These are phyloP conservation scores for Desmodus rotundus DNA, from an alignment of 2,113 vertebrate species.

Conservation along the genomic window DNA sequence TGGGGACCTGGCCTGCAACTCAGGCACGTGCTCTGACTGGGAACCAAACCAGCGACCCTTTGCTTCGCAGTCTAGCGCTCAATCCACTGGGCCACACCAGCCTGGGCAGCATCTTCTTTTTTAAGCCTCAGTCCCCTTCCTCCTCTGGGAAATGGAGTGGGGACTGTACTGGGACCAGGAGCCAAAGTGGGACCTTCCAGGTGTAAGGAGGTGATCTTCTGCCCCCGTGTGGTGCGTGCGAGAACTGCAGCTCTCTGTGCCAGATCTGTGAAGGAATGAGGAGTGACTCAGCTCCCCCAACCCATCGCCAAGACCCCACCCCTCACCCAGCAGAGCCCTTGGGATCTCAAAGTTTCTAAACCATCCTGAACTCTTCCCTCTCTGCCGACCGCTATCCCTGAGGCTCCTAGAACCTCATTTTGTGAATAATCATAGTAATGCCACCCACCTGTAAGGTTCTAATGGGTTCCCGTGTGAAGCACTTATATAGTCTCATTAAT, in stretches of 20 bases:
- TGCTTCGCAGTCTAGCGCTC: too few relatives aligned
- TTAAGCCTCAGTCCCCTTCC: background rate
- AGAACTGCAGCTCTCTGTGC: background rate
- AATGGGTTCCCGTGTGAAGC: background rate
- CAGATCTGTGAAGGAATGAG: background rate
- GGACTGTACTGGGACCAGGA: accelerated
- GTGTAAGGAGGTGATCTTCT: background rate
- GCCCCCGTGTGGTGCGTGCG: background rate
- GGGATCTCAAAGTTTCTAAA: background rate
- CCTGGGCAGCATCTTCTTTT: too few relatives aligned
- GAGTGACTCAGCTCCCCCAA: background rate
- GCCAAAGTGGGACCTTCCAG: background rate
- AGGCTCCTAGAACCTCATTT: background rate
- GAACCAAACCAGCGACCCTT: too few relatives aligned
- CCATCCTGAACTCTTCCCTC: background rate
- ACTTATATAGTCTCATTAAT: background rate
- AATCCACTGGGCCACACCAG: too few relatives aligned
- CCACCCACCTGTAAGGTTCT: background rate
- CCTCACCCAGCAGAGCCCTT: background rate
- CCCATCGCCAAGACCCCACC: background rate
- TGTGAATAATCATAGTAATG: background rate
- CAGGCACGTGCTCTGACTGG: too few relatives aligned
- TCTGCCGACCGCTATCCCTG: background rate
- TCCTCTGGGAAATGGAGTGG: background rate
- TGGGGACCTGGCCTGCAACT: too few relatives aligned